Evolutionary conservation across 1,140 invertebrate genomes (phyloP).

Genomic region (Macrobrachium rosenbergii): DNA sequence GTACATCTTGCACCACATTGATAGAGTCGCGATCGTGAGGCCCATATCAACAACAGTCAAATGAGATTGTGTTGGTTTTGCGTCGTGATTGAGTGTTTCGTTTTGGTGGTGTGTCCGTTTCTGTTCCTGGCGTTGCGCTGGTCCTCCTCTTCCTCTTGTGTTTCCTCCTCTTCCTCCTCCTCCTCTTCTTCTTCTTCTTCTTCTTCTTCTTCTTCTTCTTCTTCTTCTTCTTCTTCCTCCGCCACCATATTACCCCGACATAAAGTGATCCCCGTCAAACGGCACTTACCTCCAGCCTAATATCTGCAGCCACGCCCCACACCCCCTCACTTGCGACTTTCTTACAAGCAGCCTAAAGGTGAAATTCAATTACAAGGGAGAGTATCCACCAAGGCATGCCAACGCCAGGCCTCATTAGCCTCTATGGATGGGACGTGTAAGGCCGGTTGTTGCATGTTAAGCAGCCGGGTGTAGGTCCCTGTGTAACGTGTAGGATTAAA

Average conservation of each 20-base stretch:
- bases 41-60: too few species aligned
- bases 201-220: constrained; percentile 39
- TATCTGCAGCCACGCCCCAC: constrained; percentile 54
- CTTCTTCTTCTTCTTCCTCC: constrained; percentile 20
- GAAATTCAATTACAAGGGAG: constrained; percentile 54
- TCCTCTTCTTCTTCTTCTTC: not conserved
- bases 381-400: constrained; percentile 21
- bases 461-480: constrained; percentile 29
- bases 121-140: too few species aligned
- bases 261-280: constrained; percentile 61
- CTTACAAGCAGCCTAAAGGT: constrained; percentile 58
- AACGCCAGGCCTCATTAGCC: constrained; percentile 32
- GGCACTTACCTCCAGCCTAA: constrained; percentile 59
- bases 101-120: too few species aligned
- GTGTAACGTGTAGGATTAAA: constrained; percentile 57
- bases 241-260: constrained; percentile 60
- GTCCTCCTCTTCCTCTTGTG: too few species aligned
- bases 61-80: too few species aligned
- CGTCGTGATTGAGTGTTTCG: too few species aligned
- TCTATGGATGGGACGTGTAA: constrained; percentile 38
- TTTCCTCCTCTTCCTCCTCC: too few species aligned
- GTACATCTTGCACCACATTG: too few species aligned
- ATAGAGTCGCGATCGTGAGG: too few species aligned
- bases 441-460: constrained; percentile 58
- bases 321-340: constrained; percentile 52